Conservation (phyloP, 2,113 vertebrate genomes). For the Thryonomys swinderianus region DNA sequence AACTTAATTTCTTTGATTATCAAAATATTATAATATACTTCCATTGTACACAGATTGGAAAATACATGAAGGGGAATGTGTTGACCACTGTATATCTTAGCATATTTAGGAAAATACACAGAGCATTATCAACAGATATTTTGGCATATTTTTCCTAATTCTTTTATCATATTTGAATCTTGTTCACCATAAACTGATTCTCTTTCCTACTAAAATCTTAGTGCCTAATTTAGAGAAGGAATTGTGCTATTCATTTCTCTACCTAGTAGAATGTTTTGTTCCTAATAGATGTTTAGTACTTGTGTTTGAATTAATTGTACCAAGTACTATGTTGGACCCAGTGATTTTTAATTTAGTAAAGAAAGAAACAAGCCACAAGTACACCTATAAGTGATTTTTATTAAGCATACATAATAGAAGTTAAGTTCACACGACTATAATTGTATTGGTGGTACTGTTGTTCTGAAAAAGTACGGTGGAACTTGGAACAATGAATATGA, state of each 20-base stretch:
- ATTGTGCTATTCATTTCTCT: conserved; percentile 22
- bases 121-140: background rate
- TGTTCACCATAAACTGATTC: background rate
- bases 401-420: background rate
- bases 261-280: background rate
- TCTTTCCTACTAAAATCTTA: conserved; percentile 27
- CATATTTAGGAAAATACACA: background rate
- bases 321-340: background rate
- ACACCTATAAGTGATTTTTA: background rate
- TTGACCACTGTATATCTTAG: background rate
- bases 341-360: background rate
- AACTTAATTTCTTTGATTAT: conserved; percentile 29
- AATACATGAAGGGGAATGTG: conserved; percentile 5
- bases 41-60: conserved; percentile 24
- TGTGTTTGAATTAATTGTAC: conserved; percentile 39
- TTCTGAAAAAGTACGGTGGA: background rate
- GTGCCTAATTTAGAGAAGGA: background rate
- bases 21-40: background rate
- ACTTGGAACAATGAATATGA: background rate
- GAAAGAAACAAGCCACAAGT: background rate
- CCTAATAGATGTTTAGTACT: background rate
- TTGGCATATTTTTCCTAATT: background rate
- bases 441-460: background rate
- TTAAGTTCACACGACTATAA: background rate
- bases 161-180: background rate